Evolutionary conservation across 1,140 invertebrate genomes (phyloP).

Genomic region (Eciton burchellii): DNA sequence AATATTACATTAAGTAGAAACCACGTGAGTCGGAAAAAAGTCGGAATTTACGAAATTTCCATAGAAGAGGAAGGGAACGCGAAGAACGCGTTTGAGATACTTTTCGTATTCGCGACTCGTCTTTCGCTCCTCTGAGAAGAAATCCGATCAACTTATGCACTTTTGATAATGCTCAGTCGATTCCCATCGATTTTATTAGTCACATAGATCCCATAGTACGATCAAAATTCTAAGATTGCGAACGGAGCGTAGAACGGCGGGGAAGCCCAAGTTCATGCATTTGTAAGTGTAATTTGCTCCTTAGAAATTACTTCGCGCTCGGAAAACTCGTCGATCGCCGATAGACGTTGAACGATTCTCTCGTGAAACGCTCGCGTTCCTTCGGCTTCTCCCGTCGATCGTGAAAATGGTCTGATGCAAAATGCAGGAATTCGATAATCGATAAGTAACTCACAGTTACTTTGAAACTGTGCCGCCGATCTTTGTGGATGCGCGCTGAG

Average conservation of each 20-base stretch:
- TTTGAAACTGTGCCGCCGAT: constrained; percentile 50
- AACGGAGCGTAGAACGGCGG: constrained; percentile 10
- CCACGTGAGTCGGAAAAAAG: background rate
- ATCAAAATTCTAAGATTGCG: constrained; percentile 56
- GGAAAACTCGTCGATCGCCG: constrained; percentile 55
- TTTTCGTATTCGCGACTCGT: background rate
- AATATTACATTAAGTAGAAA: background rate
- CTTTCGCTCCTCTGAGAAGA: background rate
- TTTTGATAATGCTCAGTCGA: constrained; percentile 19
- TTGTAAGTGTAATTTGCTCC: constrained; percentile 61
- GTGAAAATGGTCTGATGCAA: constrained; percentile 57
- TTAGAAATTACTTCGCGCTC: constrained; percentile 61
- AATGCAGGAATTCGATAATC: constrained; percentile 61
- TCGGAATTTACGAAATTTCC: background rate
- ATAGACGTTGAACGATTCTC: constrained; percentile 46
- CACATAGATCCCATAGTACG: constrained; percentile 32
- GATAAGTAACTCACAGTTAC: constrained; percentile 59
- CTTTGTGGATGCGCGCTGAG: constrained; percentile 39
- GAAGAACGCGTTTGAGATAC: background rate
- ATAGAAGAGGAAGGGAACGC: background rate
- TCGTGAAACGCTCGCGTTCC: constrained; percentile 46
- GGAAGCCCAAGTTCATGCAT: constrained; percentile 57
- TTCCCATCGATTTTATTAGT: constrained; percentile 50
- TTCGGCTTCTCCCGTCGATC: constrained; percentile 40
- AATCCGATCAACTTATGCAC: constrained; percentile 14